A percentile compares a stretch with the other conserved stretches of the same genome.
These are phyloP conservation scores for Leptinotarsa peninsularis DNA, from an alignment of 2,888 invertebrate genomes.

Conservation along the genomic window DNA sequence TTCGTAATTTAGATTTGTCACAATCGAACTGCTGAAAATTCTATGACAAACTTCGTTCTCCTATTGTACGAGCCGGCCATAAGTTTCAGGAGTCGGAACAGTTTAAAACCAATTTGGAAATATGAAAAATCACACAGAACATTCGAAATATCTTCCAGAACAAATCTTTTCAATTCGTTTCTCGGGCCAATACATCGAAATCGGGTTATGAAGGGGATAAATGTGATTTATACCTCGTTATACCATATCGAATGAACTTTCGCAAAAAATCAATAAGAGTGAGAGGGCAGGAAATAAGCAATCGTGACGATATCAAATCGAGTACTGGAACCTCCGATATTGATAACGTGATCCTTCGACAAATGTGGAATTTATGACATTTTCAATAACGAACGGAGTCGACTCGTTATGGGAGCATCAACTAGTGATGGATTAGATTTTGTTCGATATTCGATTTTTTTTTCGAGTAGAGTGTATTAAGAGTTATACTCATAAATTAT, in stretches of 20 bases:
- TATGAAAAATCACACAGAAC: constrained; percentile 32
- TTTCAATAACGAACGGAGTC: neutral
- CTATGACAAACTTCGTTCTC: neutral
- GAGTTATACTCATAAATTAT: neutral
- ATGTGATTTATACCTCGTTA: constrained; percentile 17
- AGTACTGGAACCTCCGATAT: neutral
- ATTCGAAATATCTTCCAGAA: constrained; percentile 31
- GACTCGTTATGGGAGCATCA: neutral
- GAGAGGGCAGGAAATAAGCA: neutral
- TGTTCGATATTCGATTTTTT: neutral
- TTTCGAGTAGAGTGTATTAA: neutral
- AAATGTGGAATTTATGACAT: neutral
- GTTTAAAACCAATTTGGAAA: constrained; percentile 31
- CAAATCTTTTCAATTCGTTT: constrained; percentile 40
- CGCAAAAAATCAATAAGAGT: constrained; percentile 7
- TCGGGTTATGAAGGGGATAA: constrained; percentile 21
- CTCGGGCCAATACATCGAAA: constrained; percentile 33
- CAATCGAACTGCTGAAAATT: neutral
- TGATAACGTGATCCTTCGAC: neutral
- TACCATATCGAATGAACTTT: constrained; percentile 13
- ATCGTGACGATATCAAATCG: neutral
- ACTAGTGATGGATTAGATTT: neutral
- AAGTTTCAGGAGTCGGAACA: constrained; percentile 26
- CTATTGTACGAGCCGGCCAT: constrained; percentile 10
- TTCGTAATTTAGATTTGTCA: neutral